Evolutionary conservation across 2,888 invertebrate genomes (phyloP), one percentile per base, ranked within the genome.

Genomic region (Nymphalis urticae): DNA sequence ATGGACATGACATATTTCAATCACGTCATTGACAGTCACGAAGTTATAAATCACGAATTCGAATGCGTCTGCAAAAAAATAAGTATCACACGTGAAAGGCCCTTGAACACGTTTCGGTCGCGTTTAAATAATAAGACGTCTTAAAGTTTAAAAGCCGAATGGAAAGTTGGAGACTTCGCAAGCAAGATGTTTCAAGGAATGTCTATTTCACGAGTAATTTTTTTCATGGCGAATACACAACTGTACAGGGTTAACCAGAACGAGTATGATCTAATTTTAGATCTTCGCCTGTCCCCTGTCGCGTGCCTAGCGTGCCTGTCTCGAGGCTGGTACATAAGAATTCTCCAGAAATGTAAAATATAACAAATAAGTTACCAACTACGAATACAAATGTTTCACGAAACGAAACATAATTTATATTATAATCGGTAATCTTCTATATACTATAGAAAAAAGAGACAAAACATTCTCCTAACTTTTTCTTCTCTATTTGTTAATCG

Each of bases 211-310:
- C 13, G n/a, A 61, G 48, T 32, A 58, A 24, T 27, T 69, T 70
- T 72, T 76, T 75, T 77, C 72, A 76, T 75, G 69, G 69, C 75
- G 65, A 75, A 75, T 75, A 77, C 75, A 73, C 74, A 73, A 82
- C 66, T 53, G 66, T 63, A 62, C 56, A 82, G 80, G 77, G 79
- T 83, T 81, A 79, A 82, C 80, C 78, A 76, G 83, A 82, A 81
- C 80, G 79, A 80, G 77, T 79, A 75, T 76, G 79, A 79, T 86
- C 89, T 90, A 90, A 90, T 89, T 86, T 87, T 90, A 89, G 82
- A 77, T 73, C 67, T 69, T 78, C 79, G 77, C 79, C 72, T 77
- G 76, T 79, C 77, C 77, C 82, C 77, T 78, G 85, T 82, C 84
- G 87, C 89, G 77, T 86, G 83, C 86, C 84, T 85, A 80, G 80